These are phyloP conservation scores for Palythoa grandis DNA, from an alignment of 92 coral and sea anemone genomes.

Conservation along the genomic window DNA sequence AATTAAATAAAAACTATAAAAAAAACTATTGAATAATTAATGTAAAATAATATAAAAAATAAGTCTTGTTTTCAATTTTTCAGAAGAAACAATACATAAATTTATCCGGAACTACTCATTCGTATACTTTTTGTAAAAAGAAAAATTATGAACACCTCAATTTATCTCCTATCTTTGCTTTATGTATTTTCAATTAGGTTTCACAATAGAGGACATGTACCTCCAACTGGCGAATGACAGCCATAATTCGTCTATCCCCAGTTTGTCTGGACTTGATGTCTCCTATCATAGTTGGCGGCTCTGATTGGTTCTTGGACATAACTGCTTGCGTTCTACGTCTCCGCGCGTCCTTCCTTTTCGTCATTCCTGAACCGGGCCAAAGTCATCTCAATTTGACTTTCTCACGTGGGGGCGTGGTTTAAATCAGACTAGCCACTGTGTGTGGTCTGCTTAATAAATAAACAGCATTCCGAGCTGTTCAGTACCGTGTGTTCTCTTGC, in stretches of 20 bases:
- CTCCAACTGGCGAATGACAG: conserved; percentile 40
- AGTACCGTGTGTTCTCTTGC: conserved; percentile 28
- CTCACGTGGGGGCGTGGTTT: conserved; percentile 74
- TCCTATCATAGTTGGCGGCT: conserved; percentile 6
- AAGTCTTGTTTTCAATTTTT: no score
- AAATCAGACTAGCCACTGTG: conserved; percentile 63
- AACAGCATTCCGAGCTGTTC: conserved; percentile 60
- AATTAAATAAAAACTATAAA: background rate
- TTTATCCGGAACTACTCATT: background rate
- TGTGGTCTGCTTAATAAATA: conserved; percentile 83
- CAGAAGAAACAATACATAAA: background rate
- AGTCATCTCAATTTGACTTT: conserved; percentile 52
- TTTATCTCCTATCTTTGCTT: conserved; percentile 35
- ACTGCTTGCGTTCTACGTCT: background rate
- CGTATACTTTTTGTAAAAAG: background rate
- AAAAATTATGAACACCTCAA: background rate
- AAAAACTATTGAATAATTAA: background rate
- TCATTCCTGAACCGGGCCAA: conserved; percentile 27
- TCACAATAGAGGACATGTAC: conserved; percentile 37
- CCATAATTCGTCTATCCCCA: conserved; percentile 43
- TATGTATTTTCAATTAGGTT: conserved; percentile 44
- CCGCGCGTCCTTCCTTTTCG: conserved; percentile 44
- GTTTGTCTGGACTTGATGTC: conserved; percentile 35
- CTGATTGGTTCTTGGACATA: conserved; percentile 21
- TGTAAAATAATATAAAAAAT: no score